Conservation (phyloP, 1,140 invertebrate genomes). For the Dreissena polymorpha region DNA sequence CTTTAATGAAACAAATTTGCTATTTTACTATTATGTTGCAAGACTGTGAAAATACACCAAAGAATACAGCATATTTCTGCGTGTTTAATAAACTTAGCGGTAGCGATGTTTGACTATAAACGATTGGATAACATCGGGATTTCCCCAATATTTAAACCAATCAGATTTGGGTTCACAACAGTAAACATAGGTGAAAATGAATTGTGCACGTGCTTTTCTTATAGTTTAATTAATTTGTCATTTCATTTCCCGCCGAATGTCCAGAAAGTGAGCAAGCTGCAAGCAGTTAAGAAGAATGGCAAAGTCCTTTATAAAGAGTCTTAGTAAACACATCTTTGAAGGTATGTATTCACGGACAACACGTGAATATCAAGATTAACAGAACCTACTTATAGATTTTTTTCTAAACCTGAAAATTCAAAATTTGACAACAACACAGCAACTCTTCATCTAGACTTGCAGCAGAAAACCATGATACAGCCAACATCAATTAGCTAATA, state of each 20-base stretch:
- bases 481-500: too few species aligned
- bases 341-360: not conserved
- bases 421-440: too few species aligned
- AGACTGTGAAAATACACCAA: too few species aligned
- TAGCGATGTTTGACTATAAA: too few species aligned
- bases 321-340: slow-evolving; percentile 19
- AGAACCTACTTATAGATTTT: too few species aligned
- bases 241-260: not conserved
- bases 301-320: slow-evolving; percentile 15
- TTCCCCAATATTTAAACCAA: slow-evolving; percentile 27
- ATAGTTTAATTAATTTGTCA: not conserved
- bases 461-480: too few species aligned
- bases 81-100: too few species aligned
- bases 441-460: too few species aligned
- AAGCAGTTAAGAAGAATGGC: slow-evolving; percentile 10
- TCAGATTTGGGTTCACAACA: not conserved
- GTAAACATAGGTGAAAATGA: not conserved
- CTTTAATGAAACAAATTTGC: too few species aligned
- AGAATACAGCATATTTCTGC: too few species aligned
- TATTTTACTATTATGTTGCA: too few species aligned
- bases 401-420: too few species aligned
- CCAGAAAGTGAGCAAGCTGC: not conserved
- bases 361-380: not conserved
- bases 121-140: not conserved
- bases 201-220: slow-evolving; percentile 38